Conservation (phyloP, 2,797 vertebrate species). For the Onychomys torridus region DNA sequence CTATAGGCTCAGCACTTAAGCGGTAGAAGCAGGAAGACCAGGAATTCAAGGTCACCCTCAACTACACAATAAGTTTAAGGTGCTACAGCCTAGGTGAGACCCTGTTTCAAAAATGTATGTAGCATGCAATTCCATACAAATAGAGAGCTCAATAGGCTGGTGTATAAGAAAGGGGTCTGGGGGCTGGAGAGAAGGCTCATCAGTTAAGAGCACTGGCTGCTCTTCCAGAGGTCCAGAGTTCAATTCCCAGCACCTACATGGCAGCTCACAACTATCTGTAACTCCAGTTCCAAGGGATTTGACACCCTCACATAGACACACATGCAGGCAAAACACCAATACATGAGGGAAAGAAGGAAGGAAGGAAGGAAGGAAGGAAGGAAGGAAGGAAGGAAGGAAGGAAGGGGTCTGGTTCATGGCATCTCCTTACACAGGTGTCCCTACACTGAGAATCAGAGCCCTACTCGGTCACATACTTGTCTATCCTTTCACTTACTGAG, state of each 20-base stretch:
- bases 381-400: neutral
- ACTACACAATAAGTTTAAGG: neutral
- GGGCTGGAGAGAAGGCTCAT: no score
- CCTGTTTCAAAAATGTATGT: neutral
- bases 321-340: neutral
- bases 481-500: fast-evolving
- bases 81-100: neutral
- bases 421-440: neutral
- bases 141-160: neutral
- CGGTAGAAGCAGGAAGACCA: neutral
- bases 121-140: neutral
- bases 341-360: neutral
- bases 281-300: neutral
- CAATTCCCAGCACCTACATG: neutral
- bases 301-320: neutral
- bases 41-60: neutral
- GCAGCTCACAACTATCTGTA: neutral
- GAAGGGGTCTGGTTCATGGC: neutral
- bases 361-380: no score
- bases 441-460: neutral
- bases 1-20: neutral
- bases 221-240: neutral
- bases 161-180: neutral
- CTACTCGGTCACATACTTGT: neutral
- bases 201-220: neutral